Conservation (phyloP, 2,113 vertebrate species). For the Dasyprocta punctata region DNA sequence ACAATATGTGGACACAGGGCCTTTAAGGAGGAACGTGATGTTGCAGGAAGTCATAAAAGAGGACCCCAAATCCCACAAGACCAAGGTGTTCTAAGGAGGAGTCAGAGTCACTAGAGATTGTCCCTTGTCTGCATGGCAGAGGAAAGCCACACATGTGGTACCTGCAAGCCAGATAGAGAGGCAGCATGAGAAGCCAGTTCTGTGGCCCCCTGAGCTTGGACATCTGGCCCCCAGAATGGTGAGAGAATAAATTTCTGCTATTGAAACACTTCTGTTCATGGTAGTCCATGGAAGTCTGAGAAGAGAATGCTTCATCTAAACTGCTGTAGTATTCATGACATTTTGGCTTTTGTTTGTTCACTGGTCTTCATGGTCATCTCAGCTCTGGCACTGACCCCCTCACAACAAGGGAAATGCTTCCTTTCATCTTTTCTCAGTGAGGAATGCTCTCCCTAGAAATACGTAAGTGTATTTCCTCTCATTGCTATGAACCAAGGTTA, state of each 20-base stretch:
- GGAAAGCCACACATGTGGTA: background rate
- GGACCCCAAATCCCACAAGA: background rate
- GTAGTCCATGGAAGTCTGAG: background rate
- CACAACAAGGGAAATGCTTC: background rate
- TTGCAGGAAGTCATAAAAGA: background rate
- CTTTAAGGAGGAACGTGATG: background rate
- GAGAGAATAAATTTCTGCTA: background rate
- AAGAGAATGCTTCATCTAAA: background rate
- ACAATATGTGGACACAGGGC: background rate
- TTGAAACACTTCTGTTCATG: background rate
- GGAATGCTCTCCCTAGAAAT: background rate
- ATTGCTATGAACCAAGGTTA: background rate
- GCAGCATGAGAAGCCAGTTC: background rate
- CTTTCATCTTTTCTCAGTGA: background rate
- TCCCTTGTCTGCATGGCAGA: too few species aligned
- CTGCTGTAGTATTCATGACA: background rate
- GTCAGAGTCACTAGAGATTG: background rate
- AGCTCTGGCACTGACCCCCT: background rate
- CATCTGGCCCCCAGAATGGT: background rate
- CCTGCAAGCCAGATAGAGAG: background rate
- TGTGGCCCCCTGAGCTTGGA: background rate
- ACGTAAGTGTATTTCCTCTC: background rate
- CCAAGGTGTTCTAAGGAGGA: background rate
- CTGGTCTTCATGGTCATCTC: background rate
- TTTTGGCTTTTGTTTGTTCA: background rate